These are phyloP conservation scores for Anas platyrhynchos DNA, from an alignment of 2,113 vertebrate species.

Conservation along the genomic window DNA sequence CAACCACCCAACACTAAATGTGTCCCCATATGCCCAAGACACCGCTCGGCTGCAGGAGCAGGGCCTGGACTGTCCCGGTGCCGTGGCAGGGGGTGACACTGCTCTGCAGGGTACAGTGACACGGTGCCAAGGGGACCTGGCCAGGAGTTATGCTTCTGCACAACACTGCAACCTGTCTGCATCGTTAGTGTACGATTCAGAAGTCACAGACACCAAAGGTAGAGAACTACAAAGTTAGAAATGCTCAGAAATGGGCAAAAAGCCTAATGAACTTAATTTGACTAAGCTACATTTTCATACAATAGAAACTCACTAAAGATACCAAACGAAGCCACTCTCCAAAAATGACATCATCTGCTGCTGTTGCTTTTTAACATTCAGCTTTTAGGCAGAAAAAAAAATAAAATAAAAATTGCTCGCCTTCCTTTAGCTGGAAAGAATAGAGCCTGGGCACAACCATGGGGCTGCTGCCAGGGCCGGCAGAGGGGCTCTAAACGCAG, in stretches of 20 bases:
- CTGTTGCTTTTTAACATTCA: not conserved
- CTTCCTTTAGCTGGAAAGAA: not conserved
- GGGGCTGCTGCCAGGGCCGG: not conserved
- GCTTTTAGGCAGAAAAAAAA: not conserved
- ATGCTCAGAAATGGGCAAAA: constrained; percentile 1
- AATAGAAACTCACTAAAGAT: not conserved
- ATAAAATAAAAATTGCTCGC: rapidly evolving
- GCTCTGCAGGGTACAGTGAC: not conserved
- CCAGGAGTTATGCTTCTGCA: not conserved
- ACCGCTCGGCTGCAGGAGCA: not conserved
- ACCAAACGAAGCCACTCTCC: not conserved
- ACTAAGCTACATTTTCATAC: constrained; percentile 1
- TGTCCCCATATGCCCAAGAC: rapidly evolving
- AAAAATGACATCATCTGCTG: not conserved
- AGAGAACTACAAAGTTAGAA: not conserved
- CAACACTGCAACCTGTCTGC: too few relatives aligned
- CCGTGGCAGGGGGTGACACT: rapidly evolving
- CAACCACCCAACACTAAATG: not conserved
- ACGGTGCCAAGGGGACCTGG: not conserved
- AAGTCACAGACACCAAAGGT: not conserved
- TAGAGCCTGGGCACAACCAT: not conserved
- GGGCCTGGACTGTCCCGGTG: rapidly evolving
- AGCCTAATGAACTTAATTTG: constrained; percentile 14
- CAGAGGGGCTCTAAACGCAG: constrained; percentile 26
- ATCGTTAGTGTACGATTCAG: rapidly evolving